phyloP scores from a whole-genome alignment of 2,113 vertebrate genomes.

The Genyomyrus donnyi region DNA sequence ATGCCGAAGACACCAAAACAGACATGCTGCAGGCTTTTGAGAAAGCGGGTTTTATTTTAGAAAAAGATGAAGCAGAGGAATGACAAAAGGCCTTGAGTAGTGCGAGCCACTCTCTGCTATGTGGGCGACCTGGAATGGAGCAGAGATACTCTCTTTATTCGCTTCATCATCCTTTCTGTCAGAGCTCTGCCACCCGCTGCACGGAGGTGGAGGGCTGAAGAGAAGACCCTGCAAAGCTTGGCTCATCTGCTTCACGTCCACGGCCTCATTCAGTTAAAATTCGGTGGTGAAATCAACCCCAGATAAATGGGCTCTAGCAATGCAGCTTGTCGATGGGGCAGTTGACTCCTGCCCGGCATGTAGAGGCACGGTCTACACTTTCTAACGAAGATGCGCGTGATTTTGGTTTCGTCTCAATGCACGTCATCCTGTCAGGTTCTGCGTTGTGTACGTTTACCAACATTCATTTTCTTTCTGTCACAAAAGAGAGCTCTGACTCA shows the following conservation, averaged over 20 bases:
- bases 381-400: background rate
- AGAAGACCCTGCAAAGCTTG: background rate
- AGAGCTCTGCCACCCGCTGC: conserved; percentile 8
- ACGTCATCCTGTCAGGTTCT: background rate
- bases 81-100: conserved; percentile 11
- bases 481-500: background rate
- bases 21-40: background rate
- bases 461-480: background rate
- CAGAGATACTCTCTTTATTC: conserved; percentile 5
- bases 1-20: background rate
- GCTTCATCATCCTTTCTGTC: conserved; percentile 23
- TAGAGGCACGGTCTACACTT: background rate
- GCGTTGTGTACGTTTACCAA: background rate
- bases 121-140: conserved; percentile 12
- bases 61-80: background rate
- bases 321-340: background rate
- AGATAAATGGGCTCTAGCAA: background rate
- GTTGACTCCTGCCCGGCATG: background rate
- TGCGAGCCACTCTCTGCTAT: background rate
- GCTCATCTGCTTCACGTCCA: background rate
- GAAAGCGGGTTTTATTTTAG: background rate
- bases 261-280: background rate
- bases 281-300: background rate
- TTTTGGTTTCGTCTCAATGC: background rate
- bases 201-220: background rate